A percentile compares a stretch with the other conserved stretches of the same genome.
These are phyloP conservation scores for Cisticola juncidis DNA, from an alignment of 2,113 vertebrate species.

Conservation along the genomic window DNA sequence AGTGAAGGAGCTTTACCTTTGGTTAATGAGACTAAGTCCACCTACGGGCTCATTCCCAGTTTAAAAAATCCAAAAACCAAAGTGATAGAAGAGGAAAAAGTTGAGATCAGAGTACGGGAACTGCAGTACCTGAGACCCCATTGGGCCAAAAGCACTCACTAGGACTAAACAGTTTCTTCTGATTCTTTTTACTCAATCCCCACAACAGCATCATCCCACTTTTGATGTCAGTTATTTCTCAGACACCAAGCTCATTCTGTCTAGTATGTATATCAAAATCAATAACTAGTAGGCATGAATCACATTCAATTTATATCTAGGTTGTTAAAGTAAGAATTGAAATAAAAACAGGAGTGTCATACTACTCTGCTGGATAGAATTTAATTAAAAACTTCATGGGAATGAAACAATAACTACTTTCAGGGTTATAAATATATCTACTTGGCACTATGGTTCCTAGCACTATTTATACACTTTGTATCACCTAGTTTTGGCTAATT, in stretches of 20 bases:
- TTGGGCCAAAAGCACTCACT: not conserved
- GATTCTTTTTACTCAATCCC: not conserved
- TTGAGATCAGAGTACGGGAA: not conserved
- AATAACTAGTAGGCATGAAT: not conserved
- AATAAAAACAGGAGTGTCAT: not conserved
- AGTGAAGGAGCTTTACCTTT: not conserved
- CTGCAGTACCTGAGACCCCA: not conserved
- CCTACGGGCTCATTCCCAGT: not conserved
- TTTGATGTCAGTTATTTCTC: not conserved
- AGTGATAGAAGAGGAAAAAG: not conserved
- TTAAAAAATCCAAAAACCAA: not conserved
- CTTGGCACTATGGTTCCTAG: not conserved
- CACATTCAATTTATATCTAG: not conserved
- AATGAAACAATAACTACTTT: not conserved
- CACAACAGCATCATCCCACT: not conserved
- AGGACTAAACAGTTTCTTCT: not conserved
- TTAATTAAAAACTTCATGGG: not conserved
- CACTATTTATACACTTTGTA: not conserved
- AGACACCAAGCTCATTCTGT: not conserved
- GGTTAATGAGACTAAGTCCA: not conserved
- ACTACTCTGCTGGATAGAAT: not conserved
- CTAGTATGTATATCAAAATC: not conserved
- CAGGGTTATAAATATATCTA: not conserved
- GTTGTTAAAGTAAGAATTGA: not conserved
- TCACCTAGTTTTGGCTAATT: not conserved